These are phyloP conservation scores for Pelodytes ibericus DNA, from an alignment of 2,797 vertebrate species.

Conservation along the genomic window DNA sequence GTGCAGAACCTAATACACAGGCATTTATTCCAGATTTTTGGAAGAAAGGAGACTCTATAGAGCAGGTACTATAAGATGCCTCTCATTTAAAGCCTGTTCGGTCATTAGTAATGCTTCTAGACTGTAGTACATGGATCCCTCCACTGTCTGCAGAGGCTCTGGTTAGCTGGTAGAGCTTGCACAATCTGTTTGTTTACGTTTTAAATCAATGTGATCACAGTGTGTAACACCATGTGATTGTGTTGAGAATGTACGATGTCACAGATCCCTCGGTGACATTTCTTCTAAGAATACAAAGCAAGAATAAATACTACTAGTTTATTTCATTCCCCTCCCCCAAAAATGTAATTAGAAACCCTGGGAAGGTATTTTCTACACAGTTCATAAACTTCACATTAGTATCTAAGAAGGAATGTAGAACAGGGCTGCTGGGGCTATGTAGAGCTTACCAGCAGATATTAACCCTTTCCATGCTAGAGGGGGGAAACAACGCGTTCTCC, in stretches of 20 bases:
- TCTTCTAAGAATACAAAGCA: slow-evolving; percentile 49
- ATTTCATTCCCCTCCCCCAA: slow-evolving; percentile 53
- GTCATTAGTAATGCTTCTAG: background rate
- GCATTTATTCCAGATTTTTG: too few species aligned
- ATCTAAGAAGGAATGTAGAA: slow-evolving; percentile 56
- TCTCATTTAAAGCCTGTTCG: background rate
- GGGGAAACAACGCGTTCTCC: background rate
- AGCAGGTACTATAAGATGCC: background rate
- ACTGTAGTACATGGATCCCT: background rate
- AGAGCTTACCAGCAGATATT: slow-evolving; percentile 42
- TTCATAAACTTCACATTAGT: slow-evolving; percentile 54
- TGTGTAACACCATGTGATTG: background rate
- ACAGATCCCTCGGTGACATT: slow-evolving; percentile 37
- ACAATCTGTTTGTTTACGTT: slow-evolving; percentile 4
- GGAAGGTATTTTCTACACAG: slow-evolving; percentile 58
- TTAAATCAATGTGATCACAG: background rate
- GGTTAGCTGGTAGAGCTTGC: too few species aligned
- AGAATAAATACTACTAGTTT: slow-evolving; percentile 49
- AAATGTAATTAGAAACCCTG: slow-evolving; percentile 57
- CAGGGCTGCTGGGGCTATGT: slow-evolving; percentile 42
- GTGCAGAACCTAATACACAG: too few species aligned
- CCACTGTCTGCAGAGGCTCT: background rate
- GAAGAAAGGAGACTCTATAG: too few species aligned
- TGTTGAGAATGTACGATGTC: background rate
- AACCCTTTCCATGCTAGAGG: background rate